Evolutionary conservation across 2,888 invertebrate genomes (phyloP).

Genomic region (Nomada ruficornis): DNA sequence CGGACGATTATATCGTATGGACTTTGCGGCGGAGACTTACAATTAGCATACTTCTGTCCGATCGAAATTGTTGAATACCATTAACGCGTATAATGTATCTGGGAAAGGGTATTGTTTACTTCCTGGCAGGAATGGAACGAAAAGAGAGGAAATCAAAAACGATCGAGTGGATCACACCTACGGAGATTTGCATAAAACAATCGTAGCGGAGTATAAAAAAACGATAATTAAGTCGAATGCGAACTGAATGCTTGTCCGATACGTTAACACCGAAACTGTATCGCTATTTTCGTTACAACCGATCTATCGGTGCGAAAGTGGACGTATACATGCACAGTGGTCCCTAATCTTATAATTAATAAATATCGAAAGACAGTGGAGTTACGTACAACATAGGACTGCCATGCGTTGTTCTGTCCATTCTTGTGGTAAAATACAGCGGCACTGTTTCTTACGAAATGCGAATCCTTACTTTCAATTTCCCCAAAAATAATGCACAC

Average conservation of each 20-base stretch:
- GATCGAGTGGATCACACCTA: too few species aligned
- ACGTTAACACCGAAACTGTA: not conserved
- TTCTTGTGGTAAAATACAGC: conserved; percentile 10
- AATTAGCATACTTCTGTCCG: too few species aligned
- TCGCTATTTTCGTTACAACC: conserved; percentile 1
- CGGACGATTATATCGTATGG: too few species aligned
- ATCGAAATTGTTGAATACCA: too few species aligned
- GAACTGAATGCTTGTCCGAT: not conserved
- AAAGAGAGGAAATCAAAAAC: not conserved
- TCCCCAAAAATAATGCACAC: not conserved
- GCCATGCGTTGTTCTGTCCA: conserved; percentile 16
- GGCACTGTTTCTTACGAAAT: not conserved
- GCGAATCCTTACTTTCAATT: not conserved
- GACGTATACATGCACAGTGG: not conserved
- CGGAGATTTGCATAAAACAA: not conserved
- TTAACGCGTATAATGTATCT: too few species aligned
- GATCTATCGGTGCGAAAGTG: not conserved
- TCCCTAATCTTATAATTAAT: too few species aligned
- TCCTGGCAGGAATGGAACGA: too few species aligned
- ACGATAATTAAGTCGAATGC: not conserved
- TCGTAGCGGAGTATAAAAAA: not conserved
- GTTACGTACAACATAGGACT: conserved; percentile 34
- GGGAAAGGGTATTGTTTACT: too few species aligned
- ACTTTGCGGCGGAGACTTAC: too few species aligned
- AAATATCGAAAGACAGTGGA: not conserved